Evolutionary conservation across 2,113 vertebrate species (phyloP).

Genomic region (Eretmochelys imbricata): DNA sequence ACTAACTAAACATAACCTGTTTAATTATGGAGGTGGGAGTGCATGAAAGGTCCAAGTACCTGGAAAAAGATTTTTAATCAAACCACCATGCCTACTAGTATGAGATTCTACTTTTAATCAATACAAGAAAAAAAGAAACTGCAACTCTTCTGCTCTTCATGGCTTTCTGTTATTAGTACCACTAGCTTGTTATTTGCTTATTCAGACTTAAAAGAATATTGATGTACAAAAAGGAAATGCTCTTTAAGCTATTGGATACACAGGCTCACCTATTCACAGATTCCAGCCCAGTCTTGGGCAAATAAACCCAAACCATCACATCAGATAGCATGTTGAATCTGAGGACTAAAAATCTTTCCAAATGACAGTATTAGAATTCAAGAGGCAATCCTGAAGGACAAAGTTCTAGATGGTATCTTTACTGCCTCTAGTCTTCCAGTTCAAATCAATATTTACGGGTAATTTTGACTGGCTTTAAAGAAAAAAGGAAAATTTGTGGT

Average conservation of each 20-base stretch:
- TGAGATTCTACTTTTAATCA: neutral
- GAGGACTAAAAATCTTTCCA: neutral
- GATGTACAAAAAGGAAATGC: neutral
- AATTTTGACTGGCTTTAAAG: neutral
- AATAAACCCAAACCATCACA: neutral
- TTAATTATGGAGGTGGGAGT: neutral
- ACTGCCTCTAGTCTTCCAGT: neutral
- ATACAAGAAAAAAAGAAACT: neutral
- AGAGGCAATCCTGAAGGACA: neutral
- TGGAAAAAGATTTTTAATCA: neutral
- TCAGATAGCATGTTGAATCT: neutral
- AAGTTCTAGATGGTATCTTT: neutral
- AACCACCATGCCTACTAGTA: neutral
- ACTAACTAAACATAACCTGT: neutral
- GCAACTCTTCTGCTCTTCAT: neutral
- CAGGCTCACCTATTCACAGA: neutral
- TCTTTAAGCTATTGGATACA: neutral
- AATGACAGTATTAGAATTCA: constrained; percentile 17
- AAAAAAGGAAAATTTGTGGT: constrained; percentile 1
- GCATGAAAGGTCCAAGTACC: neutral
- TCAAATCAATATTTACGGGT: neutral
- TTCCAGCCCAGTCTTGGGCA: neutral
- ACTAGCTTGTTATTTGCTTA: neutral
- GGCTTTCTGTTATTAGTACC: neutral
- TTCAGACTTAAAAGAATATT: neutral